Conservation (phyloP, 1,140 invertebrate genomes). For the Lasioglossum albipes region DNA sequence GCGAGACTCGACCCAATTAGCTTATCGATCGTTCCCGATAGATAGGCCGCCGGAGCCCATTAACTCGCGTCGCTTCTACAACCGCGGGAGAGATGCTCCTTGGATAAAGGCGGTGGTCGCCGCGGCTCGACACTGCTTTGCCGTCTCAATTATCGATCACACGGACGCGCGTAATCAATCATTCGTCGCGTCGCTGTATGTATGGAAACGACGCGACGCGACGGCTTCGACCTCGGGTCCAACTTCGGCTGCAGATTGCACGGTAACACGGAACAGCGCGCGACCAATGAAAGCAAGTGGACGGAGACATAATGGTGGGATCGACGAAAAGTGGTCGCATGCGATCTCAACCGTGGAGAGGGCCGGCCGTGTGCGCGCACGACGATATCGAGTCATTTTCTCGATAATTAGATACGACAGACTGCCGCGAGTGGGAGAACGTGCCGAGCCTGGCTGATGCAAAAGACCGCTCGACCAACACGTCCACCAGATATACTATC, state of each 20-base stretch:
- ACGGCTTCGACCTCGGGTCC: no score
- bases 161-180: conserved; percentile 42
- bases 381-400: conserved; percentile 68
- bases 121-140: not conserved
- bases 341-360: not conserved
- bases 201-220: not conserved
- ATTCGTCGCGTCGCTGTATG: conserved; percentile 13
- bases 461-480: not conserved
- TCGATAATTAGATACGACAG: conserved; percentile 71
- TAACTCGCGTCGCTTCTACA: conserved; percentile 51
- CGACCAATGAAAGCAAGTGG: not conserved
- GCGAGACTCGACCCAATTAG: conserved; percentile 58
- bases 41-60: conserved; percentile 41
- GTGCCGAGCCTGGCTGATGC: conserved; percentile 58
- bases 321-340: not conserved
- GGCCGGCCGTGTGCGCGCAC: not conserved
- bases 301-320: conserved; percentile 18
- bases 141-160: conserved; percentile 61
- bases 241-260: not conserved
- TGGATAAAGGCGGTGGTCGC: conserved; percentile 44
- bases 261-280: no score
- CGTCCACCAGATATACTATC: not conserved
- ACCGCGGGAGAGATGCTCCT: conserved; percentile 54
- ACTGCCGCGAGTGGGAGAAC: conserved; percentile 44
- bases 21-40: conserved; percentile 56